Percentiles rank a stretch among this genome's conserved stretches.
Conservation (phyloP, 2,797 vertebrate species). For the Coluber constrictor region DNA sequence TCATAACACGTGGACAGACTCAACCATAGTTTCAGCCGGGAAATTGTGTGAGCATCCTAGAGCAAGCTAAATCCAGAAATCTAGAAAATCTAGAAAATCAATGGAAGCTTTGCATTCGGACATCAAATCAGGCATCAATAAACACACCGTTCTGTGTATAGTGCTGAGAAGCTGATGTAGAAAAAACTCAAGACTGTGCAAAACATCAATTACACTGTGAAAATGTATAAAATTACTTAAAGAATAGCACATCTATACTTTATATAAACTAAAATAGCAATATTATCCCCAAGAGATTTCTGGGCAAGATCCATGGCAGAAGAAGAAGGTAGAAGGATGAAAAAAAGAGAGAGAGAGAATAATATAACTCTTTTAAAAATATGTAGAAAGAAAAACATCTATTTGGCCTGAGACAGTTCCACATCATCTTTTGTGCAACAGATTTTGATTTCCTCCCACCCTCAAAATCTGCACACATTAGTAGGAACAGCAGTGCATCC, state of each 20-base stretch:
- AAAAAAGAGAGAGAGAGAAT: not conserved
- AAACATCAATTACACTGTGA: conserved; percentile 28
- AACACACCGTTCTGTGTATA: not conserved
- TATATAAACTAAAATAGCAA: conserved; percentile 9
- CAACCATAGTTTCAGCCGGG: not conserved
- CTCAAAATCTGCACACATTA: not conserved
- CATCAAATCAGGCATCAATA: not conserved
- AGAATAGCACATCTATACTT: not conserved
- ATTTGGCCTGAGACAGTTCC: not conserved
- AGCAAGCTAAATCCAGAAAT: not conserved
- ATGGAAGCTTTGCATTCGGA: not conserved
- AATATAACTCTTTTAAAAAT: not conserved
- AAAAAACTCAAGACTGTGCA: conserved; percentile 27
- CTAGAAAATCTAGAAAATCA: not conserved
- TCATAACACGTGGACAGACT: not conserved
- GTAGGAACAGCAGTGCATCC: not conserved
- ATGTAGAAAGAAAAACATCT: not conserved
- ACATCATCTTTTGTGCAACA: not conserved
- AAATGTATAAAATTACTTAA: conserved; percentile 25
- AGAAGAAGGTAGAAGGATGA: not conserved
- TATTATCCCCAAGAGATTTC: not conserved
- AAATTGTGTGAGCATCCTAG: not conserved
- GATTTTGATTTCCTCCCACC: not conserved
- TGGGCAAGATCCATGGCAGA: not conserved
- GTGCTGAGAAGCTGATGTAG: not conserved